Evolutionary conservation across 2,797 vertebrate species (phyloP).

Genomic region (Scarus forsteni): DNA sequence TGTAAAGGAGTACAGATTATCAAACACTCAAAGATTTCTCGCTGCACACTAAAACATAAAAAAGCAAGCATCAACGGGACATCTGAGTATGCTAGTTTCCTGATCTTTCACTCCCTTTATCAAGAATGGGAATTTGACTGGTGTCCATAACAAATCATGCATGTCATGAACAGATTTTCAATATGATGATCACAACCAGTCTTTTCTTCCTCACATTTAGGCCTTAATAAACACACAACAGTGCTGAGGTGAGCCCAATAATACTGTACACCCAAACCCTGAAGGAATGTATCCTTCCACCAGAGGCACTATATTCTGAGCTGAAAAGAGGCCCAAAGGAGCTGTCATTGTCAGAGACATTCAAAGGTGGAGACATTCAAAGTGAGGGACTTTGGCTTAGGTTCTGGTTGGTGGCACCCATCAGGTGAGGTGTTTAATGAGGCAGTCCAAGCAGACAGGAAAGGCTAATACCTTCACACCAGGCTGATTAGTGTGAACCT

Average conservation of each 20-base stretch:
- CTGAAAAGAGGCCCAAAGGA: slow-evolving; percentile 3
- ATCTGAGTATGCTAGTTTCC: not conserved
- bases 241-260: not conserved
- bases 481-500: slow-evolving; percentile 83
- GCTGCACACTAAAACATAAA: no score
- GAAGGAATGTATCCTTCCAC: slow-evolving; percentile 1
- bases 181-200: not conserved
- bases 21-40: no score
- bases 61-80: not conserved
- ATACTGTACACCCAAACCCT: not conserved
- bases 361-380: slow-evolving; percentile 34
- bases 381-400: slow-evolving; percentile 48
- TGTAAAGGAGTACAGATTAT: not conserved
- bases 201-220: not conserved
- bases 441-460: slow-evolving; percentile 66
- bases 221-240: not conserved
- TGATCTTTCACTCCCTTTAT: not conserved
- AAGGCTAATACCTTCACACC: slow-evolving; percentile 80
- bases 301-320: slow-evolving; percentile 13
- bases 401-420: slow-evolving; percentile 60
- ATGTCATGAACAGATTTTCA: not conserved
- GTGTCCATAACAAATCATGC: not conserved
- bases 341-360: slow-evolving; percentile 23
- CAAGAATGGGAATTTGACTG: not conserved
- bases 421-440: slow-evolving; percentile 81